phyloP scores from a whole-genome alignment of 2,797 vertebrate species.

The Myotis vivesi region DNA sequence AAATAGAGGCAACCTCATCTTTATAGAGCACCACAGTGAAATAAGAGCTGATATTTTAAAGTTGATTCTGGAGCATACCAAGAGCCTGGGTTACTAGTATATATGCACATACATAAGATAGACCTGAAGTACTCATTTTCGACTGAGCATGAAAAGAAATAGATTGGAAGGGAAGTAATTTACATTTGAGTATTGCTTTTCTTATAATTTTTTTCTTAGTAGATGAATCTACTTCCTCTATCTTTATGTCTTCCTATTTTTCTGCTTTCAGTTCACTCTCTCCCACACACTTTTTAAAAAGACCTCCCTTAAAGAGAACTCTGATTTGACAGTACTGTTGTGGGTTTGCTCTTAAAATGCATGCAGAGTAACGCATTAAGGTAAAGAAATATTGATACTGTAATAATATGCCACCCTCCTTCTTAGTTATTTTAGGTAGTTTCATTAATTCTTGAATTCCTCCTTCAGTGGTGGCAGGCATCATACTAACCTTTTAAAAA shows the following conservation, averaged over 20 bases:
- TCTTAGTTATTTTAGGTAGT: neutral
- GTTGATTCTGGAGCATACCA: neutral
- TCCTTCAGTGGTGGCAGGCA: neutral
- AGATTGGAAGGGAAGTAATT: neutral
- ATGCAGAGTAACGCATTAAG: neutral
- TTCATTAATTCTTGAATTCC: neutral
- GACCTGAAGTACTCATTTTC: neutral
- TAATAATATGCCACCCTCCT: neutral
- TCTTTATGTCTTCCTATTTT: neutral
- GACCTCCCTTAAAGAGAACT: neutral
- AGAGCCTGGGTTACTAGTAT: neutral
- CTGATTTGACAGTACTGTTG: constrained; percentile 9
- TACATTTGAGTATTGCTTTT: neutral
- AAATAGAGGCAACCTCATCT: neutral
- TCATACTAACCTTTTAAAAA: neutral
- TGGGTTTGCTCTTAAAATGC: constrained; percentile 13
- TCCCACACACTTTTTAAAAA: neutral
- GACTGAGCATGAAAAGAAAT: neutral
- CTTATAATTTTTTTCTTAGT: neutral
- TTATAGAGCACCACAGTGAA: neutral
- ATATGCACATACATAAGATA: neutral
- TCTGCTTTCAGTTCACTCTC: neutral
- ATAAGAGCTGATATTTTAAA: constrained; percentile 30
- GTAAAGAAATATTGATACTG: neutral
- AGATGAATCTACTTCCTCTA: constrained; percentile 7